Conservation (phyloP, 2,113 vertebrate genomes). For the Cinclus mexicanus region DNA sequence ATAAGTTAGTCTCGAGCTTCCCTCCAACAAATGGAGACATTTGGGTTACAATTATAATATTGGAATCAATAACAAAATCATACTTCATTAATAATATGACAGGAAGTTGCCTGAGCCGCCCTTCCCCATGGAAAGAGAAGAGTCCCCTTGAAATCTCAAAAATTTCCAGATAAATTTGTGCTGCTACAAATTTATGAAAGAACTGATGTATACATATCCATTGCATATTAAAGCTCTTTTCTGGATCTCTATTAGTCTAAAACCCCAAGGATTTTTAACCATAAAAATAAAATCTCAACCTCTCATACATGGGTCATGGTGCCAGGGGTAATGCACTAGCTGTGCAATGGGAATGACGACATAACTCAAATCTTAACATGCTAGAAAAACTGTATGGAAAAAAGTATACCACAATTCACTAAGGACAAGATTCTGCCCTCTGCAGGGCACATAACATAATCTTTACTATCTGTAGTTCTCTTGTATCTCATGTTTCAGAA, state of each 20-base stretch:
- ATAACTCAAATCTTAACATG: not conserved
- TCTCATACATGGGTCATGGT: fast-evolving
- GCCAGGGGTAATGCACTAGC: not conserved
- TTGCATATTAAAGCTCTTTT: not conserved
- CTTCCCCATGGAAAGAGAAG: not conserved
- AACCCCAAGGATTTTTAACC: not conserved
- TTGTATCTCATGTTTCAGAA: not conserved
- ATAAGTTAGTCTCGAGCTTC: not conserved
- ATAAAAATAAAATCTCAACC: not conserved
- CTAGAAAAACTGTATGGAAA: not conserved
- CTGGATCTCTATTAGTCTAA: not conserved
- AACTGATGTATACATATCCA: not conserved
- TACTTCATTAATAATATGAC: not conserved
- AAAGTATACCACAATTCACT: not conserved
- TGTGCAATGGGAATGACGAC: not conserved
- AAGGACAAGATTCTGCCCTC: not conserved
- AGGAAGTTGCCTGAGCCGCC: not conserved
- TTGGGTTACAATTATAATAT: not conserved
- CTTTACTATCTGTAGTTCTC: not conserved
- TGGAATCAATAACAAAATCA: not conserved
- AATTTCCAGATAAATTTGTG: not conserved
- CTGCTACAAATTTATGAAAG: not conserved
- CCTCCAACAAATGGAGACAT: not conserved
- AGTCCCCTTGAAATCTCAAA: not conserved
- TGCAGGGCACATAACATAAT: not conserved